Percentiles rank a stretch among this genome's conserved stretches.
Conservation (phyloP, 1,140 invertebrate species). For the Xylocopa sonorina region DNA sequence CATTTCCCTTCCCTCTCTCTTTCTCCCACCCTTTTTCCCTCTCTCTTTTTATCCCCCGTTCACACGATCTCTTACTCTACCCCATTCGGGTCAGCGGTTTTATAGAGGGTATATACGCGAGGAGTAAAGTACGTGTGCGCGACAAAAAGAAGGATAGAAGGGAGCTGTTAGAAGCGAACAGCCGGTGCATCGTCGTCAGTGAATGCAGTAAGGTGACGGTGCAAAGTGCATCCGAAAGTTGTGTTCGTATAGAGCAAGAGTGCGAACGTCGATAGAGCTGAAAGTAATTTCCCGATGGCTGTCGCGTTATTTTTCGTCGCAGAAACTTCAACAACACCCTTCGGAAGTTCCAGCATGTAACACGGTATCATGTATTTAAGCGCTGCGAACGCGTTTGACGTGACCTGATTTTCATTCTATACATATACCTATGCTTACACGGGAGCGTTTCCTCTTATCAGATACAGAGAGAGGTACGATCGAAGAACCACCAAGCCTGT, state of each 20-base stretch:
- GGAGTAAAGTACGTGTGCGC: constrained; percentile 6
- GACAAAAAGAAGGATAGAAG: constrained; percentile 19
- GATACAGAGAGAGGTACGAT: background rate
- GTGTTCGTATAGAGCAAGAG: background rate
- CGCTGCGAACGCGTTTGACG: background rate
- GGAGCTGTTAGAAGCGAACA: constrained; percentile 19
- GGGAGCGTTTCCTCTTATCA: background rate
- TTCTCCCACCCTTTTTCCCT: constrained; percentile 24
- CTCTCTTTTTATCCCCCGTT: constrained; percentile 21
- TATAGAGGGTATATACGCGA: constrained; percentile 26
- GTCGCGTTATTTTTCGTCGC: too few species aligned
- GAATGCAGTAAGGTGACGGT: constrained; percentile 48
- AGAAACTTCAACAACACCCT: too few species aligned
- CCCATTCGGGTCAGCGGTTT: constrained; percentile 55
- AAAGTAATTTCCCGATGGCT: background rate
- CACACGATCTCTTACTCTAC: constrained; percentile 29
- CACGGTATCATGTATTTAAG: background rate
- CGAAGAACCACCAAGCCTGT: background rate
- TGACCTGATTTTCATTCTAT: constrained; percentile 45
- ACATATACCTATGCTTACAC: background rate
- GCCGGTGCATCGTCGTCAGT: constrained; percentile 47
- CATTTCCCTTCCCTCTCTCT: background rate
- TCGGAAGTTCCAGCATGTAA: background rate
- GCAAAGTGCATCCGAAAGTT: constrained; percentile 33
- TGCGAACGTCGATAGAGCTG: background rate